A percentile compares a stretch with the other conserved stretches of the same genome.
Conservation (phyloP, 1,140 invertebrate genomes). For the Helicoverpa armigera region DNA sequence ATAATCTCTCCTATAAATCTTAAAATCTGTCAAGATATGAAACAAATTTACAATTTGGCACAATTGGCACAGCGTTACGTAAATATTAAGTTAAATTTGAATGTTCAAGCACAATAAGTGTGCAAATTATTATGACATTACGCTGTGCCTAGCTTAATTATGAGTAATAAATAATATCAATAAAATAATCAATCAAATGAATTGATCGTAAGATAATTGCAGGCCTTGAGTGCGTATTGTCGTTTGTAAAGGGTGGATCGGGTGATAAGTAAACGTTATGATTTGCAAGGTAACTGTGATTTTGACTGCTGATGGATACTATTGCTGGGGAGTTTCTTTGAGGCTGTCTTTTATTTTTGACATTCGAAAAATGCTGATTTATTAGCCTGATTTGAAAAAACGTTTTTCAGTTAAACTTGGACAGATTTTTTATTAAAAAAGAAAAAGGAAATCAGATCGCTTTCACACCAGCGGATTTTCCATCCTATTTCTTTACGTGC, state of each 20-base stretch:
- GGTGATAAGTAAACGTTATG: constrained; percentile 1
- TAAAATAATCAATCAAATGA: constrained; percentile 39
- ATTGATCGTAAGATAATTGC: constrained; percentile 29
- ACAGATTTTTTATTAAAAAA: too few relatives aligned
- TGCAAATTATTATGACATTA: constrained; percentile 42
- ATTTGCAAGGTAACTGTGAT: constrained; percentile 19
- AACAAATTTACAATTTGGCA: constrained; percentile 17
- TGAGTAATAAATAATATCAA: constrained; percentile 41
- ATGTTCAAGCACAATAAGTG: constrained; percentile 40
- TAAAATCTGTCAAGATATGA: constrained; percentile 2
- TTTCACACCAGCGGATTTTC: too few relatives aligned
- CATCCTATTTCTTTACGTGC: too few relatives aligned
- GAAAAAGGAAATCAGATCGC: too few relatives aligned
- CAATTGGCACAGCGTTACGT: constrained; percentile 19
- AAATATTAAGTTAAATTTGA: constrained; percentile 39
- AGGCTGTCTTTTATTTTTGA: too few relatives aligned
- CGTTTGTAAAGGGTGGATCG: constrained; percentile 29
- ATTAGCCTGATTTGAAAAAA: too few relatives aligned
- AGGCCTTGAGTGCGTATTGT: constrained; percentile 15
- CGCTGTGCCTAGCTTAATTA: constrained; percentile 10
- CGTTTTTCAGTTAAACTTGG: too few relatives aligned
- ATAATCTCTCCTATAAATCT: constrained; percentile 4
- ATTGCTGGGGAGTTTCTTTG: too few relatives aligned
- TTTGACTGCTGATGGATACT: too few relatives aligned
- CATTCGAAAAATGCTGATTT: too few relatives aligned